These are phyloP conservation scores for Aphis craccivora DNA, from an alignment of 1,140 invertebrate genomes.

Conservation along the genomic window DNA sequence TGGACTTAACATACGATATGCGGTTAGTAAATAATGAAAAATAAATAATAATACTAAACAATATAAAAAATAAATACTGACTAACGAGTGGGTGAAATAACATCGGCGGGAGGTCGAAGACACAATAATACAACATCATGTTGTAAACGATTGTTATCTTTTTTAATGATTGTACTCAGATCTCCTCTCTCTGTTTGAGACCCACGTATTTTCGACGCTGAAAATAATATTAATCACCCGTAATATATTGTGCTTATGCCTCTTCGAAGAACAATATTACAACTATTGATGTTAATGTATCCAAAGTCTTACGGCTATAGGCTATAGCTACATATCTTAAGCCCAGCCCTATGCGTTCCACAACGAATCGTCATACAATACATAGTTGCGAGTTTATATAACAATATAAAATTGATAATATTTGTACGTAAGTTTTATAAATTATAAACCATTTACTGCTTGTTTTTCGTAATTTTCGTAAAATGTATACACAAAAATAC, in stretches of 20 bases:
- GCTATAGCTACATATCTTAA: neutral
- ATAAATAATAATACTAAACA: neutral
- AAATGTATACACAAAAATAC: no score
- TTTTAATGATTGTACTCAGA: neutral
- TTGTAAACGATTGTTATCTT: conserved; percentile 6
- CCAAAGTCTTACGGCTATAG: neutral
- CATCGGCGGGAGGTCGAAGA: neutral
- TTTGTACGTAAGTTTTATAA: no score
- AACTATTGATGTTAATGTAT: neutral
- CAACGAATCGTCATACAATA: neutral
- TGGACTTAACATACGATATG: no score
- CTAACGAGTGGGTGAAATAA: neutral
- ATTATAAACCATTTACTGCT: no score
- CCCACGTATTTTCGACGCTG: neutral
- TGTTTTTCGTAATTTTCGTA: no score
- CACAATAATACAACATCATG: conserved; percentile 1
- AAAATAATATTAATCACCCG: neutral
- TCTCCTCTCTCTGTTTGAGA: neutral
- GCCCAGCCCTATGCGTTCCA: neutral
- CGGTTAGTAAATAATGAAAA: neutral
- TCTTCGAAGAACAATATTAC: neutral
- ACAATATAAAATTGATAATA: neutral
- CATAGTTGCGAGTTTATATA: no score
- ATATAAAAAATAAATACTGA: neutral
- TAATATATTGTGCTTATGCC: neutral